These are phyloP conservation scores for Pipistrellus pygmaeus DNA, from an alignment of 2,797 vertebrate genomes.

Conservation along the genomic window DNA sequence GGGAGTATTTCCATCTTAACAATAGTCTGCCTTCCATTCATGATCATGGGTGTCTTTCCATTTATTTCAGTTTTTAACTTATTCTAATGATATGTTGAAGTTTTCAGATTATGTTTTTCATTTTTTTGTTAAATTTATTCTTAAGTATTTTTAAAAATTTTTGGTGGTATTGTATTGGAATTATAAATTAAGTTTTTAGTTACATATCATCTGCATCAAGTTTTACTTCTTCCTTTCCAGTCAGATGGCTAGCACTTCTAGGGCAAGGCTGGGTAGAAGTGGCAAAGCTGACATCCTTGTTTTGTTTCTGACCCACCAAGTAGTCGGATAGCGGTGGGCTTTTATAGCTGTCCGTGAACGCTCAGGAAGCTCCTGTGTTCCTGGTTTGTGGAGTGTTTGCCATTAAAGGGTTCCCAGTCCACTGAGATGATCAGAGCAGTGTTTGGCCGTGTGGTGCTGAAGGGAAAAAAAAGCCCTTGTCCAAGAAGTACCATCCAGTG, in stretches of 20 bases:
- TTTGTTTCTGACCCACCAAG: neutral
- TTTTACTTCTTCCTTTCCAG: constrained; percentile 10
- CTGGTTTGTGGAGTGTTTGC: neutral
- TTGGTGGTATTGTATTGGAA: neutral
- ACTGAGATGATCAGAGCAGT: neutral
- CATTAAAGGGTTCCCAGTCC: neutral
- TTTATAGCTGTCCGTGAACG: neutral
- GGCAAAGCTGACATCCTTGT: neutral
- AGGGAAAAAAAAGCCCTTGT: neutral
- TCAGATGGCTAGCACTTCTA: neutral
- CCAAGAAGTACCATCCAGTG: neutral
- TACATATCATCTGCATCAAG: neutral
- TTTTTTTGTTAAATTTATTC: constrained; percentile 20
- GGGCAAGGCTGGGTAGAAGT: neutral
- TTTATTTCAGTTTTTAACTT: neutral
- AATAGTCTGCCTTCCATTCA: neutral
- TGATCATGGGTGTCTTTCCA: neutral
- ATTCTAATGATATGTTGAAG: neutral
- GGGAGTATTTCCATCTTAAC: neutral
- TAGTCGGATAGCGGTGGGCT: neutral
- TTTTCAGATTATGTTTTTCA: neutral
- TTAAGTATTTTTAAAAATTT: neutral
- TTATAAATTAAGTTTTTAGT: neutral
- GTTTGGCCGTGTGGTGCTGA: neutral
- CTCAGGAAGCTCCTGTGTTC: neutral